Percentiles rank a stretch among this genome's conserved stretches.
Conservation (phyloP, 2,888 invertebrate genomes). For the Phanerotoma sp. region DNA sequence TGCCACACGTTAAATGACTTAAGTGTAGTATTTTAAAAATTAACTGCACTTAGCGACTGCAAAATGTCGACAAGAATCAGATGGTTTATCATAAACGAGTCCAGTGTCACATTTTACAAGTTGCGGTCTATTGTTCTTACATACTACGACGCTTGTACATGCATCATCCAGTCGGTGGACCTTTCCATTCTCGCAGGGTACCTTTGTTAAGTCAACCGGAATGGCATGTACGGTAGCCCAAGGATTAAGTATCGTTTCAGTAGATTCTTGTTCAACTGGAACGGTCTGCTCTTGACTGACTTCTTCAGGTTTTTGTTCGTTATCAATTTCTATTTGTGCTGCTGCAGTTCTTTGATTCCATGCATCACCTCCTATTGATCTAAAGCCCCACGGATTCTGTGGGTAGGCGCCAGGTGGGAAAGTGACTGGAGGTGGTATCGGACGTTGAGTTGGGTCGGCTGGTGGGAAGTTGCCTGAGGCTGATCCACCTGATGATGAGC, state of each 20-base stretch:
- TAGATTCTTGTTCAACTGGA: constrained; percentile 15
- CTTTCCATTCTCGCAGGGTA: constrained; percentile 45
- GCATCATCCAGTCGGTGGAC: constrained; percentile 45
- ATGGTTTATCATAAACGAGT: constrained; percentile 44
- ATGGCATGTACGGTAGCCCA: constrained; percentile 43
- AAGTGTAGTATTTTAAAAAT: not conserved
- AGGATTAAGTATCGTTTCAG: constrained; percentile 34
- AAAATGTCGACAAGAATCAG: constrained; percentile 45
- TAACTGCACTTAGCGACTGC: constrained; percentile 46
- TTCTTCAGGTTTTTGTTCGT: constrained; percentile 22
- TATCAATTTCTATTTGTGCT: constrained; percentile 38
- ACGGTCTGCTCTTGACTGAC: not conserved
- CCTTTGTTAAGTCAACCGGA: constrained; percentile 39
- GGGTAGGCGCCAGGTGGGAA: constrained; percentile 36
- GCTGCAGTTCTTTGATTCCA: constrained; percentile 42
- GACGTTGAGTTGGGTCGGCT: constrained; percentile 28
- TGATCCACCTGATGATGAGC: constrained; percentile 3
- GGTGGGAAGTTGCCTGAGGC: too few relatives aligned
- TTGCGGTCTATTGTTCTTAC: constrained; percentile 43
- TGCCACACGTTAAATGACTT: too few relatives aligned
- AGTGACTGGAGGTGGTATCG: constrained; percentile 31
- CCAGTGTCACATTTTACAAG: constrained; percentile 44
- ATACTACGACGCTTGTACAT: constrained; percentile 48
- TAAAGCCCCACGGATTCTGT: constrained; percentile 35
- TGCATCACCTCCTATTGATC: constrained; percentile 31